Evolutionary conservation across 1,140 invertebrate species (phyloP), one percentile per base, ranked within the genome.

Genomic region (Brachionus rubens): DNA sequence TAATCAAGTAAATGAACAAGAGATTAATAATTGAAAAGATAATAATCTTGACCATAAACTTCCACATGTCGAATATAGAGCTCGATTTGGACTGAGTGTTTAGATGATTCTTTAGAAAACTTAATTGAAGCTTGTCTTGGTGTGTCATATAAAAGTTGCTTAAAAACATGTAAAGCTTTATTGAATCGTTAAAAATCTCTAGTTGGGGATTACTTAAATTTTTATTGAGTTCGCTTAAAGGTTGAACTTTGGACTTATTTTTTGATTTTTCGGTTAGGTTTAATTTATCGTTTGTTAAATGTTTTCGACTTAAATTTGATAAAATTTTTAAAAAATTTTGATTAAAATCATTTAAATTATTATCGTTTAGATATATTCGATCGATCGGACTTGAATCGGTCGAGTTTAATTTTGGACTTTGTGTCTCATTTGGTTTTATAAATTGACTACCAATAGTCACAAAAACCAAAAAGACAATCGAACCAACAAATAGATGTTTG

Each of bases 291-390:
- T 36, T 33, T 33, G 19, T 6, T 36, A 59, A 33, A 19, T 59
- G 54, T 16, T 36, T 59, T 33, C 54, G 54, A 16, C 28, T 59
- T 33, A 59, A 33, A 10, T 59, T 59, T 36, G 54, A 36, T 19
- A 59, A 33, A 36, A 59, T 40, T 41, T 59, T 59, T 33, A 59
- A 59, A 59, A 59, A 59, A 16, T 59, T 59, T 4, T 41, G 26
- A 59, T 59, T 59, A 33, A 59, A 59, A 33, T 59, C 54, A 19
- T 33, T 59, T n/a, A 59, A 59, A 16, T 59, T 28, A 36, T 59
- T 59, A 16, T 59, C 30, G 6, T 19, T 33, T 21, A 36, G 12
- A 30, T 36, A 33, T 40, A 33, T 10, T 10, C 19, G 30, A 3
- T 59, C 54, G 16, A 59, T 59, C 9, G 33, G 33, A 36, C 33